A percentile compares a stretch with the other conserved stretches of the same genome.
These are phyloP conservation scores for Chymomyza fuscimana DNA, from an alignment of 2,888 invertebrate genomes.

Conservation along the genomic window DNA sequence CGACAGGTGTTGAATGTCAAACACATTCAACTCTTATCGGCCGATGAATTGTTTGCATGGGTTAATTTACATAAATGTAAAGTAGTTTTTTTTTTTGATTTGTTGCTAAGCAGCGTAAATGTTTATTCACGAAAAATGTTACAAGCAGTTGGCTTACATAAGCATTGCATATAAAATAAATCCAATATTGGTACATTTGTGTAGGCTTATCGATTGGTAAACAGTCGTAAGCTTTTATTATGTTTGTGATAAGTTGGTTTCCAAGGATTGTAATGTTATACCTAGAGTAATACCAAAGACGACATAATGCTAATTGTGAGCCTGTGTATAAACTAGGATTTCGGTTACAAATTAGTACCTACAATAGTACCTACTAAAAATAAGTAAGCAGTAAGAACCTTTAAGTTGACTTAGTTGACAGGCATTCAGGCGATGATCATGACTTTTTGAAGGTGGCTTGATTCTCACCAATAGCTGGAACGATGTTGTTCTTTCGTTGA, in stretches of 20 bases:
- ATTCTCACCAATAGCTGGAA: too few species aligned
- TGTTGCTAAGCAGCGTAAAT: slow-evolving; percentile 6
- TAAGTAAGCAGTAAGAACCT: too few species aligned
- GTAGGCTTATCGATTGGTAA: neutral
- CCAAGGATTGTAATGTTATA: too few species aligned
- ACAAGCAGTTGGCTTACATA: neutral
- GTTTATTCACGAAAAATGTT: neutral
- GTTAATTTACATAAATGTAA: neutral
- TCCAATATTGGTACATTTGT: neutral
- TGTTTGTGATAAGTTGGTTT: neutral
- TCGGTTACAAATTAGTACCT: too few species aligned
- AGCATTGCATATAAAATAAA: neutral
- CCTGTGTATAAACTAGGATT: too few species aligned
- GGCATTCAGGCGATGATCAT: too few species aligned
- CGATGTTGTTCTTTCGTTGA: too few species aligned
- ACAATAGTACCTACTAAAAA: too few species aligned
- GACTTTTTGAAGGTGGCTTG: too few species aligned
- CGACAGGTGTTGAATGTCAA: slow-evolving; percentile 13
- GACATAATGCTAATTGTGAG: too few species aligned
- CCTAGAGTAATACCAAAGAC: too few species aligned
- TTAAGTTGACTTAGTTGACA: too few species aligned
- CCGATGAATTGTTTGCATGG: neutral
- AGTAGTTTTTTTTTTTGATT: neutral
- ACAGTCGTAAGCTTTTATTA: neutral
- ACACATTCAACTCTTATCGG: neutral